phyloP scores from a whole-genome alignment of 2,113 vertebrate genomes.

The Scatophagus argus region DNA sequence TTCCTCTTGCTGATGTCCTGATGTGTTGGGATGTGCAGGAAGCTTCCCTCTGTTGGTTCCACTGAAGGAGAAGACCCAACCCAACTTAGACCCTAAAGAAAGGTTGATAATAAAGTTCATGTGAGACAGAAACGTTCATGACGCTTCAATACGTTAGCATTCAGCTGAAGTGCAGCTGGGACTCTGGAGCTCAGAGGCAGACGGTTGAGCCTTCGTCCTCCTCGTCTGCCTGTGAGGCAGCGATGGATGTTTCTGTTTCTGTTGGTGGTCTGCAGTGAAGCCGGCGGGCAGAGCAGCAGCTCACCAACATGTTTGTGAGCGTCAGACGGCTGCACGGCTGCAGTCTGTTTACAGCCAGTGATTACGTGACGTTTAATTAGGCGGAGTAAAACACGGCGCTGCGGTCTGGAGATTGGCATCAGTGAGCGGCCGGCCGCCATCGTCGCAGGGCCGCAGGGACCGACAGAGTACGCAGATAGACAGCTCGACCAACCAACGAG shows the following conservation, averaged over 20 bases:
- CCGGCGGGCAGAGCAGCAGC: not conserved
- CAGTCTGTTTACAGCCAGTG: slow-evolving; percentile 76
- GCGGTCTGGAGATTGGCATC: slow-evolving; percentile 81
- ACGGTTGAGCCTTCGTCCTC: not conserved
- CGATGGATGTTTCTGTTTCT: not conserved
- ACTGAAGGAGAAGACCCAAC: too few relatives aligned
- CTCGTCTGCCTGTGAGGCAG: not conserved
- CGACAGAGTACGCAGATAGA: slow-evolving; percentile 38
- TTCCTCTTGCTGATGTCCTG: too few relatives aligned
- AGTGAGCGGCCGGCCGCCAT: slow-evolving; percentile 31
- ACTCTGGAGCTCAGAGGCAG: not conserved
- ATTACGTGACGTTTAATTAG: slow-evolving; percentile 81
- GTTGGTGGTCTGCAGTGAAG: not conserved
- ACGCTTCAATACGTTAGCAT: too few relatives aligned
- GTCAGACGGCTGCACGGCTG: slow-evolving; percentile 57
- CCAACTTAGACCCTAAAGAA: too few relatives aligned
- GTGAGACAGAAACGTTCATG: too few relatives aligned
- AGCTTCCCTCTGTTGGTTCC: too few relatives aligned
- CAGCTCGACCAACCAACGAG: slow-evolving; percentile 45
- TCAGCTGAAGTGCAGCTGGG: not conserved
- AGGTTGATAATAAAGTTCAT: too few relatives aligned
- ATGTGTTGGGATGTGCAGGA: too few relatives aligned
- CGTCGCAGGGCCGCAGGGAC: not conserved
- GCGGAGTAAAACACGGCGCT: slow-evolving; percentile 61
- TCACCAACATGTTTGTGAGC: slow-evolving; percentile 27